A percentile compares a stretch with the other conserved stretches of the same genome.
Conservation (phyloP, 2,113 vertebrate genomes). For the Menidia beryllina region DNA sequence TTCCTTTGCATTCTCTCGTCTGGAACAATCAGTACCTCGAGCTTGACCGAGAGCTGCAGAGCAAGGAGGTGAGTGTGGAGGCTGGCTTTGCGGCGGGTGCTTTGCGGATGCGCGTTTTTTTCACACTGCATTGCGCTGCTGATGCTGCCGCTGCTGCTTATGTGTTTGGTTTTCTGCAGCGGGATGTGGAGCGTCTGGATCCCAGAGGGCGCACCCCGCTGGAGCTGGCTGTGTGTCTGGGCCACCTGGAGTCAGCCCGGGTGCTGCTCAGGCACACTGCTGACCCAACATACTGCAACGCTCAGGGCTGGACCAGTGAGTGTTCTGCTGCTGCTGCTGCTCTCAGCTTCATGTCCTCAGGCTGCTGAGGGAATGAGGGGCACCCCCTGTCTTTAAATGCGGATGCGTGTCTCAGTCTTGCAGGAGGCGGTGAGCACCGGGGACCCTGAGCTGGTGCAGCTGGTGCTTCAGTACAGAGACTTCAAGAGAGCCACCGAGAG, state of each 20-base stretch:
- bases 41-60: slow-evolving; percentile 88
- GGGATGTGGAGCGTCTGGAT: slow-evolving; percentile 88
- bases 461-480: slow-evolving; percentile 94
- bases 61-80: slow-evolving; percentile 73
- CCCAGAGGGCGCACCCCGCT: slow-evolving; percentile 91
- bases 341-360: neutral
- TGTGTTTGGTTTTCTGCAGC: slow-evolving; percentile 74
- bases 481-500: slow-evolving; percentile 91
- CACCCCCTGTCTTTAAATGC: neutral
- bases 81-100: neutral
- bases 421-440: slow-evolving; percentile 97
- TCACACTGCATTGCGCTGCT: slow-evolving; percentile 69
- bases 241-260: slow-evolving; percentile 90
- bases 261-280: slow-evolving; percentile 90
- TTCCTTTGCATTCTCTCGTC: slow-evolving; percentile 89
- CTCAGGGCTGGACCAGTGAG: slow-evolving; percentile 92
- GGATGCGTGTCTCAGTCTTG: slow-evolving; percentile 83
- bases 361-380: slow-evolving; percentile 1
- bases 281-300: slow-evolving; percentile 88
- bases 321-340: neutral
- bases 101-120: slow-evolving; percentile 25
- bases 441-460: slow-evolving; percentile 93
- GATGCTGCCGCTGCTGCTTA: slow-evolving; percentile 35
- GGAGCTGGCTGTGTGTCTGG: slow-evolving; percentile 92
- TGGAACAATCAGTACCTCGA: slow-evolving; percentile 91